Evolutionary conservation across 2,797 vertebrate genomes (phyloP).

Genomic region (Enteromius thamalakanensis): DNA sequence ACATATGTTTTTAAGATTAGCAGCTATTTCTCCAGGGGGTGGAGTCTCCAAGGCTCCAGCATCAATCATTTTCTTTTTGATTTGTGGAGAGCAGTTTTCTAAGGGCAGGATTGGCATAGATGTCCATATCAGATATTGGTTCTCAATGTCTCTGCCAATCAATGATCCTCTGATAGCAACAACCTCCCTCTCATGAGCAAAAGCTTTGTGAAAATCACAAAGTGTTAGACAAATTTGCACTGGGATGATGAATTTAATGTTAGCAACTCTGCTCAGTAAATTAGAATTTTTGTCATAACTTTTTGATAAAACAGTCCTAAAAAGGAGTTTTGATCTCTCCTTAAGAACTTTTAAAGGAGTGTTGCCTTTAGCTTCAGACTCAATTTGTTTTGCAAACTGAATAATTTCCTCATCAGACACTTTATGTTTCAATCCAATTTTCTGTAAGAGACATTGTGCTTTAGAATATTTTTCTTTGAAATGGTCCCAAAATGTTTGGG

Average conservation of each 20-base stretch:
- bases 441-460: constrained; percentile 39
- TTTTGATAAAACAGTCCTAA: constrained; percentile 10
- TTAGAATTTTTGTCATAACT: background rate
- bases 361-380: constrained; percentile 64
- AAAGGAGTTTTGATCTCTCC: constrained; percentile 64
- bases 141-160: constrained; percentile 24
- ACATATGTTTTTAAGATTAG: constrained; percentile 68
- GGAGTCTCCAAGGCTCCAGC: constrained; percentile 70
- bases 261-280: constrained; percentile 63
- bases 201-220: constrained; percentile 67
- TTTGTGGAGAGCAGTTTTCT: accelerated
- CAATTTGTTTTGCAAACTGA: constrained; percentile 69
- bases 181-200: constrained; percentile 53
- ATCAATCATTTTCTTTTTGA: constrained; percentile 44
- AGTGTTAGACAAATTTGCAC: constrained; percentile 61
- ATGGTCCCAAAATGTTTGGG: constrained; percentile 63
- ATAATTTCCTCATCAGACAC: constrained; percentile 70
- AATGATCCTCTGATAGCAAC: constrained; percentile 74
- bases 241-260: constrained; percentile 76
- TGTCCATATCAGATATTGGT: constrained; percentile 75
- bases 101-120: constrained; percentile 73
- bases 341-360: constrained; percentile 40
- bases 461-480: constrained; percentile 65
- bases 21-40: constrained; percentile 40
- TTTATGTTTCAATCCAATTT: constrained; percentile 70